Conservation (phyloP, 2,113 vertebrate species). For the Brienomyrus brachyistius region DNA sequence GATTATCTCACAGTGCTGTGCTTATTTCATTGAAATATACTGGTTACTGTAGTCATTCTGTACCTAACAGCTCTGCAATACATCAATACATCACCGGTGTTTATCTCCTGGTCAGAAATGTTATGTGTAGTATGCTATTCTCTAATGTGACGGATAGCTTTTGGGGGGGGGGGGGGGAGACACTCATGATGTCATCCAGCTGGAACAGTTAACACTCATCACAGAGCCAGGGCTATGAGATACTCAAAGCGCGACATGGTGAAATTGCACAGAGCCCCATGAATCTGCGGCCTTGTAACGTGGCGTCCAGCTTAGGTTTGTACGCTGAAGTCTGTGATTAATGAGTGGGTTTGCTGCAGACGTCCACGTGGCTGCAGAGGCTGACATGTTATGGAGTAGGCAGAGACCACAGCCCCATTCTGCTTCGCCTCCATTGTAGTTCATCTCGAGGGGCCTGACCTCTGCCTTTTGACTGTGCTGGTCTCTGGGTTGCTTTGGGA, state of each 20-base stretch:
- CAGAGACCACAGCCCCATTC: neutral
- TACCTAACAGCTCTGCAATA: neutral
- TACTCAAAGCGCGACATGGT: neutral
- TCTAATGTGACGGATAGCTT: neutral
- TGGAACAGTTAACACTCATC: neutral
- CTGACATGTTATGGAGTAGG: neutral
- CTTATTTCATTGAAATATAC: neutral
- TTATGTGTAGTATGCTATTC: neutral
- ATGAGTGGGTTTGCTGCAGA: neutral
- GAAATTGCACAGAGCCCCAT: neutral
- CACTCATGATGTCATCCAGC: neutral
- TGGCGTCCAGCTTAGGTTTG: neutral
- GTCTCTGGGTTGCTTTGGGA: neutral
- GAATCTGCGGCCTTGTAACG: neutral
- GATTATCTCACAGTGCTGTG: neutral
- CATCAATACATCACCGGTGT: neutral
- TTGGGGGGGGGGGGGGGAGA: neutral
- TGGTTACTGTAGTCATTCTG: neutral
- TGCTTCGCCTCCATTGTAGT: neutral
- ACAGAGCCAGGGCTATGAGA: neutral
- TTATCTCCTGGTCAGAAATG: neutral
- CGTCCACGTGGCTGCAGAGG: neutral
- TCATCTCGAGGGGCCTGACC: neutral
- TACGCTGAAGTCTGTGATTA: neutral
- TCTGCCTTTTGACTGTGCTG: neutral